phyloP scores from a whole-genome alignment of 37 sponge, comb jelly and placozoan species.

The Halisarca cf. caerulea region DNA sequence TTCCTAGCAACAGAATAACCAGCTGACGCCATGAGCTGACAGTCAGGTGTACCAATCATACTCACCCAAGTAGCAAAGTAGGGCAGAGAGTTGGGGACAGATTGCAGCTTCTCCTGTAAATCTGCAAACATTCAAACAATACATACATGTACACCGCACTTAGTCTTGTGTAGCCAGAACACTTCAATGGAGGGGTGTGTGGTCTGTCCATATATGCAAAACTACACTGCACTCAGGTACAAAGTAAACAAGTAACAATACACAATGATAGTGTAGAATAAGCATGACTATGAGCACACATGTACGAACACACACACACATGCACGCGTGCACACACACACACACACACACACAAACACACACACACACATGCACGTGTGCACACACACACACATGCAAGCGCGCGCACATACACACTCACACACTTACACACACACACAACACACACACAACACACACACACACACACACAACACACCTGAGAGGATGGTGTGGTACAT shows the following conservation, averaged over 20 bases:
- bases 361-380: constrained; percentile 10
- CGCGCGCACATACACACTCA: constrained; percentile 41
- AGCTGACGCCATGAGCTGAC: not conserved
- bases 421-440: constrained; percentile 37
- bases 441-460: constrained; percentile 34
- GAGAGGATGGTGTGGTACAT: constrained; percentile 64
- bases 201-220: no score
- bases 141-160: no score
- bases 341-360: not conserved
- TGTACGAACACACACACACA: no score
- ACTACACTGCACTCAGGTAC: no score
- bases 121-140: constrained; percentile 15
- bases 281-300: no score
- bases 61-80: constrained; percentile 67
- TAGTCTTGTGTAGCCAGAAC: no score
- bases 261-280: no score
- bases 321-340: not conserved
- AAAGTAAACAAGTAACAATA: no score
- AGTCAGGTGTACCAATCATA: not conserved
- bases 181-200: no score
- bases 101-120: constrained; percentile 38
- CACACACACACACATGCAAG: constrained; percentile 19
- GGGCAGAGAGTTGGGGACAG: constrained; percentile 53
- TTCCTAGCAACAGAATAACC: constrained; percentile 41
- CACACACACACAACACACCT: constrained; percentile 55